Evolutionary conservation across 1,140 invertebrate genomes (phyloP).

Genomic region (Ceratoteleas bidentatus): DNA sequence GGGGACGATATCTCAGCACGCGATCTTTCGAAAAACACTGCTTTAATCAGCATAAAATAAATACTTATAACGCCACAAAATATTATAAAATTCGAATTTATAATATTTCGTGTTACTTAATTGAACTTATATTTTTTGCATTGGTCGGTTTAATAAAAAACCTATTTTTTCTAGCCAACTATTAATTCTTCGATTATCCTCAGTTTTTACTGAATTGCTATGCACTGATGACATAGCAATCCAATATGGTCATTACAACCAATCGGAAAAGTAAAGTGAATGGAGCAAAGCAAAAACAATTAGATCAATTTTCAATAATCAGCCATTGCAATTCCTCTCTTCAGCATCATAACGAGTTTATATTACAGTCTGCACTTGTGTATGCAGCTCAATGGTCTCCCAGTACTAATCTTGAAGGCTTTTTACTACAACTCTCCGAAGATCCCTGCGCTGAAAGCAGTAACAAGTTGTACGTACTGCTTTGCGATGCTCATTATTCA

Average conservation of each 20-base stretch:
- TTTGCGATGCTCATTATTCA: constrained; percentile 58
- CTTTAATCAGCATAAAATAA: constrained; percentile 7
- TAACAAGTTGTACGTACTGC: constrained; percentile 51
- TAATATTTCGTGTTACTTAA: too few species aligned
- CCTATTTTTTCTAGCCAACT: too few species aligned
- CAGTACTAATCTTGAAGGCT: constrained; percentile 41
- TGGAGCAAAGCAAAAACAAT: constrained; percentile 36
- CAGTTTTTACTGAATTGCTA: too few species aligned
- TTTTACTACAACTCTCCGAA: constrained; percentile 33
- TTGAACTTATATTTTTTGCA: neutral
- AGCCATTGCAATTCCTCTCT: constrained; percentile 40
- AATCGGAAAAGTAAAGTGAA: neutral
- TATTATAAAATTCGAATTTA: too few species aligned
- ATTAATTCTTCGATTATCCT: too few species aligned
- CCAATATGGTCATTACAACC: too few species aligned
- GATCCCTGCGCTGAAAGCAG: constrained; percentile 41
- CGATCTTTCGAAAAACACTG: constrained; percentile 26
- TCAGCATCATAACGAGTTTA: constrained; percentile 46
- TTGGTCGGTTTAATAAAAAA: neutral
- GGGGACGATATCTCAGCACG: constrained; percentile 49
- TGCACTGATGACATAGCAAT: too few species aligned
- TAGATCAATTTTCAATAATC: constrained; percentile 43
- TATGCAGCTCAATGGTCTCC: constrained; percentile 39
- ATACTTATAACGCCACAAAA: too few species aligned
- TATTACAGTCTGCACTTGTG: constrained; percentile 36